A percentile compares a stretch with the other conserved stretches of the same genome.
These are phyloP conservation scores for Mobula birostris DNA, from an alignment of 2,113 vertebrate species.

Conservation along the genomic window DNA sequence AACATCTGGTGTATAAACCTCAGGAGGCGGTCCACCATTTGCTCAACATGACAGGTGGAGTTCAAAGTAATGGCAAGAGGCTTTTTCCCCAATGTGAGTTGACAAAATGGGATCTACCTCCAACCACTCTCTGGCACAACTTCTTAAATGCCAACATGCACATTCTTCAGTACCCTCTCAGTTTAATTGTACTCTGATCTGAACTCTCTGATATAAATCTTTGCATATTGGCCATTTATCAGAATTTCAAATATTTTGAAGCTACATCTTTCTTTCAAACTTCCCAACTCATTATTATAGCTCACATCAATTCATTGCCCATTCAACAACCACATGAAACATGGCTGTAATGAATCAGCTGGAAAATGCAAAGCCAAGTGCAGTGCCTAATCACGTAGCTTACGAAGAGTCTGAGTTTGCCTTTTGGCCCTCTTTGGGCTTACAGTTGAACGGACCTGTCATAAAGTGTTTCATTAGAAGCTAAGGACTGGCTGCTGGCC, in stretches of 20 bases:
- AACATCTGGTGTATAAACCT: neutral
- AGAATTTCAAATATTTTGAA: neutral
- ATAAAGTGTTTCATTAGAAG: neutral
- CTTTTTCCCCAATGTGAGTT: neutral
- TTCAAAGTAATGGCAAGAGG: no score
- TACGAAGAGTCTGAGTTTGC: neutral
- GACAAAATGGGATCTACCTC: neutral
- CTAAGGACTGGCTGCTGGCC: neutral
- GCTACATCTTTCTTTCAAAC: neutral
- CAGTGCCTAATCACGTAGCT: neutral
- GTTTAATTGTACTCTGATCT: neutral
- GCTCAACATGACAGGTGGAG: no score
- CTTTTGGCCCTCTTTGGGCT: neutral
- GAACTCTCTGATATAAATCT: neutral
- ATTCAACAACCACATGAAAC: neutral
- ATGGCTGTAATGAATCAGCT: neutral
- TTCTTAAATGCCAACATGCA: neutral
- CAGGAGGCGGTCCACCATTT: neutral
- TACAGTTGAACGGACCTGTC: slow-evolving; percentile 2
- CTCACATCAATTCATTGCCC: neutral
- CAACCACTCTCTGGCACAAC: neutral
- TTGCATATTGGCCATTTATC: neutral
- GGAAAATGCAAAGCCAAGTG: neutral
- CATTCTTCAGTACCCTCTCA: neutral
- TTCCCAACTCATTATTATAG: neutral